Evolutionary conservation across 30 jellyfish, hydroid and myxozoan species (phyloP), one percentile per base, ranked within the genome.

Genomic region (Mastigias papua): DNA sequence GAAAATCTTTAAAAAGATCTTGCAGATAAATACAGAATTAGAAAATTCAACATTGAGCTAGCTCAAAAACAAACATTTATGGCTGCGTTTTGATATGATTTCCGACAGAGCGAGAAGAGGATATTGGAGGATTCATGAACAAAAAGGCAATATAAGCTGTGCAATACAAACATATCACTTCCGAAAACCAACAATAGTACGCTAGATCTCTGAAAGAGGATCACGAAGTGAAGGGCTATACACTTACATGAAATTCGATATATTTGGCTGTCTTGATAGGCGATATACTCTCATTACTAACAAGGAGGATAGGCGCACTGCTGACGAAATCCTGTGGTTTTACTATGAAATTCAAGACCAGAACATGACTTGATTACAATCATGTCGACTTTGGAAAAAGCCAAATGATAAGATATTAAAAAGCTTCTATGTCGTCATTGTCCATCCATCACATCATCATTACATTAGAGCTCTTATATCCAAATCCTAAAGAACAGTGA

Each of bases 131-230:
- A 27, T 63, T 63, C 74, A 63, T 17, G 9, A 27, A 26, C 20
- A 27, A 2, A 63, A 9, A 72, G 83, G 21, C 88, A 49, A 73
- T 34, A 66, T 17, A 2, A 26, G 23, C 48, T 27, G 25, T 65
- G 31, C n/a, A 29, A 31, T 33, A 33, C 88, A 77, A 77, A 77
- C 88, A 77, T 5, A 32, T 23, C 37, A 34, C 76, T 77, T 77
- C 78, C 88, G 78, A 77, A 77, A 30, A 77, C 88, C 76, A 77
- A 77, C 88, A 77, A 30, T 25, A 25, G 63, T 72, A 8, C 68
- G 83, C 69, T 72, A 32, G 68, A 37, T 42, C 34, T 9, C 83
- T 7, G 35, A 46, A n/a, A 72, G 66, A 35, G 80, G 80, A 69
- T 69, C 62, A 69, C 13, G 8, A 26, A 51, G 67, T 51, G 25